Evolutionary conservation across 2,113 vertebrate species (phyloP).

Genomic region (Gobius niger): DNA sequence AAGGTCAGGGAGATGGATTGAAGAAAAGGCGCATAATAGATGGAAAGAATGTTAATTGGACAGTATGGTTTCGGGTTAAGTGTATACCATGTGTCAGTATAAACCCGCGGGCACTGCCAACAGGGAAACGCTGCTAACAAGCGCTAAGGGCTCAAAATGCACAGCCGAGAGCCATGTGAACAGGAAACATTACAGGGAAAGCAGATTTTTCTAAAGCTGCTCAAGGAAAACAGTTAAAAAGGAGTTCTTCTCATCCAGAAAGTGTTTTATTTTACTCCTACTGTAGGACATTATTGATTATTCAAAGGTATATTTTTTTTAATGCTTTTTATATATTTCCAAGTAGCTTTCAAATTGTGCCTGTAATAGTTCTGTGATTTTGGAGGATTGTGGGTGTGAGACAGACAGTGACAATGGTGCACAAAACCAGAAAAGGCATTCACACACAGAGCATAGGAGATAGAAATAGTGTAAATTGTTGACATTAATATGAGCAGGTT

Average conservation of each 20-base stretch:
- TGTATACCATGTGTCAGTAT: slow-evolving; percentile 17
- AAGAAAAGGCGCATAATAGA: slow-evolving; percentile 25
- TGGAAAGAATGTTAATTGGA: slow-evolving; percentile 44
- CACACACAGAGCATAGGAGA: neutral
- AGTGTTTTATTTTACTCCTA: neutral
- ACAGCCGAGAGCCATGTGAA: neutral
- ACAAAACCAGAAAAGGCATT: neutral
- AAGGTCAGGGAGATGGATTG: slow-evolving; percentile 32
- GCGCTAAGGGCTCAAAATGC: neutral
- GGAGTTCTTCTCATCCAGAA: slow-evolving; percentile 1
- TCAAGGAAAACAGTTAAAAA: neutral
- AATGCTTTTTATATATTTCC: too few species aligned
- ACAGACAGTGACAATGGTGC: too few species aligned
- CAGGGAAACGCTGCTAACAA: slow-evolving; percentile 16
- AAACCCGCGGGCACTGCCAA: slow-evolving; percentile 16
- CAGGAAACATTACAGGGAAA: neutral
- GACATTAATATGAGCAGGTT: neutral
- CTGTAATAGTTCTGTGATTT: too few species aligned
- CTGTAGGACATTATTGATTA: slow-evolving; percentile 21
- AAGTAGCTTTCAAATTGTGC: slow-evolving; percentile 23
- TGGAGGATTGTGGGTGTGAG: slow-evolving; percentile 13
- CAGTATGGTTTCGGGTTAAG: slow-evolving; percentile 17
- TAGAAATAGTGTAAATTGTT: too few species aligned
- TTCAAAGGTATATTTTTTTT: too few species aligned
- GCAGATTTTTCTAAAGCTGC: neutral